Percentiles rank a stretch among this genome's conserved stretches.
Conservation (phyloP, 92 coral and sea anemone species). For the Siderastrea radians region DNA sequence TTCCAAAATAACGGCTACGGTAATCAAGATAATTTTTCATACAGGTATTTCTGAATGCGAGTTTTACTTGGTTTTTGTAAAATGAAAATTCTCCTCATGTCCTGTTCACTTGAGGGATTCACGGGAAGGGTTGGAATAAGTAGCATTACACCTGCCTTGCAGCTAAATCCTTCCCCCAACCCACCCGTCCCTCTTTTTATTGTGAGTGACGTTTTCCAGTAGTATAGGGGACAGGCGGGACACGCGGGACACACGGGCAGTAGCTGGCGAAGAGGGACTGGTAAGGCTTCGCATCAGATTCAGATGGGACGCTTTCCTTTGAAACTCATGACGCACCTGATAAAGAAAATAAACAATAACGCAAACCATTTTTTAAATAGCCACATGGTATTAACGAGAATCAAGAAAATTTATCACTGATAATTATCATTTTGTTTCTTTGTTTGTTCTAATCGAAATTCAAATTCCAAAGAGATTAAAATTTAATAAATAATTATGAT, state of each 20-base stretch:
- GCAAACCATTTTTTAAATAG: neutral
- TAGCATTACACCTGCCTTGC: neutral
- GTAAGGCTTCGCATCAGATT: constrained; percentile 41
- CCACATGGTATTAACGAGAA: neutral
- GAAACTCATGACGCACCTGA: constrained; percentile 67
- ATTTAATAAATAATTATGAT: too few species aligned
- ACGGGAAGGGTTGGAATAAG: too few species aligned
- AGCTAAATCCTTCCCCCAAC: constrained; percentile 2
- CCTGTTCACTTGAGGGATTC: too few species aligned
- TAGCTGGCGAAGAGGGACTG: constrained; percentile 32
- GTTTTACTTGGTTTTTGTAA: too few species aligned
- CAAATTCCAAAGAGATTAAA: too few species aligned
- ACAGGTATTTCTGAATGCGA: too few species aligned
- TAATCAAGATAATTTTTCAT: too few species aligned
- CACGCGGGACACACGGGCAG: neutral
- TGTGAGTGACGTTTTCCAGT: neutral
- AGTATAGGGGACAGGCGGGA: constrained; percentile 2
- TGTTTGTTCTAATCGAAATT: too few species aligned
- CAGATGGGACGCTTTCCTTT: constrained; percentile 69
- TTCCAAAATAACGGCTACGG: too few species aligned
- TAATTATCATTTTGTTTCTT: too few species aligned
- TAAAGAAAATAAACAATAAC: neutral
- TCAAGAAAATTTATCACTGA: neutral
- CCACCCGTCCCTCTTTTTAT: constrained; percentile 6
- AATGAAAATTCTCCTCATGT: neutral